Base-by-base conservation (phyloP, 1,140 invertebrate species). In the Uloborus diversus region DNA sequence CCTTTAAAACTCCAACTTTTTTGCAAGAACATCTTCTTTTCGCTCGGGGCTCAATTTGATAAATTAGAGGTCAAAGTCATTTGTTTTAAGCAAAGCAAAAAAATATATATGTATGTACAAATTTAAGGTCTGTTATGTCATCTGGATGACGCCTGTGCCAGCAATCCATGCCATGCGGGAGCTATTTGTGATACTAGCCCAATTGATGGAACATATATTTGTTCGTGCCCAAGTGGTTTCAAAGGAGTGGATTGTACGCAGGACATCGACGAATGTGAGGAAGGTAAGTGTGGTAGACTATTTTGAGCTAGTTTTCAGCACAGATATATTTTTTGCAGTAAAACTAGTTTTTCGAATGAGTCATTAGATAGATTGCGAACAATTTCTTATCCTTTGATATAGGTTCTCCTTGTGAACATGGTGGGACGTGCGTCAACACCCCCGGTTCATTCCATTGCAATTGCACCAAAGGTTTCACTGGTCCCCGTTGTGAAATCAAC, bases 211-310 rank as follows among this genome's bases (percentile, higher is more conserved):
- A 94, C 94, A 4, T 96, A 95, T 86, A 92, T 95, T 13, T 99
- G 97, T 86, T 95, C 94, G 11, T 99, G 97, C 85, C 94, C 94
- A 23, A 92, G 91, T 2, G 96, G 96, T 4, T 97, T 94, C 87
- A 95, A 94, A 86, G 95, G 96, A 7, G 87, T 93, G 9, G 92
- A 96, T 85, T 99, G 97, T 84, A 96, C 94, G 0, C 92, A 95
- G 84, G 96, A 99, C 85, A 94, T 98, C 79, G 91, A 99, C 85
- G 97, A 98, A 88, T 99, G 97, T 86, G 96, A 84, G 96, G 97
- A 92, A 94, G 91, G 94, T 96, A 75, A 47, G 70, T 37, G 25
- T 81, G 0, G 5, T 7, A 23, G 9, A 25, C 4, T n/a, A 56
- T 56, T 20, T 56, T 56, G 20, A 17, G 7, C 7, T 42, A 42